Evolutionary conservation across 2,797 vertebrate genomes (phyloP), one percentile per base, ranked within the genome.

Genomic region (Peromyscus nudipes): DNA sequence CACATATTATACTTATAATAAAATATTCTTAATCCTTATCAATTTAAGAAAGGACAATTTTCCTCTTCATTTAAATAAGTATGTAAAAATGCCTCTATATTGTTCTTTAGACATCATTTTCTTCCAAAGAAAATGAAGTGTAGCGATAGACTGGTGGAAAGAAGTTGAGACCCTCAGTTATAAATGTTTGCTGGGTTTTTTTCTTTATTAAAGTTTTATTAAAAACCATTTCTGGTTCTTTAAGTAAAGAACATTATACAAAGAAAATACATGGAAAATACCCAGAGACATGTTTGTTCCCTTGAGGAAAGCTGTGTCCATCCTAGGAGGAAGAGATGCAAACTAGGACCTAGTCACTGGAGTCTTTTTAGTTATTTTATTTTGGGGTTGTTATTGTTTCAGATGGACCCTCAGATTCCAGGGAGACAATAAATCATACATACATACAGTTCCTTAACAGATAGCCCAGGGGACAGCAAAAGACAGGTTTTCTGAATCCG

Each of bases 191-290:
- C 95, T 86, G 96, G 95, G 97, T 96, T 96, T 97, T 98, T 95
- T 52, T 57, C 2, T 93, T 98, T 97, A 43, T 96, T 96, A 77
- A 89, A 88, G 55, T 99, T 99, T 98, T 98, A 98, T 99, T 99
- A 98, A 99, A 99, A 40, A n/a, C n/a, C n/a, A n/a, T n/a, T n/a
- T n/a, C n/a, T n/a, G n/a, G n/a, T n/a, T n/a, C n/a, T n/a, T n/a
- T n/a, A 98, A 98, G 98, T 98, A 99, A 99, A 99, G 99, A 99
- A 98, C 98, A 98, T 99, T 98, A 98, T 99, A 99, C 98, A 99
- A 99, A 99, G 98, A 99, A 99, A 99, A 99, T 98, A 99, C 98
- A 99, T 98, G 98, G 98, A 98, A 98, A 99, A 98, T 98, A 98
- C 98, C 98, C 98, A 98, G 98, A 98, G 98, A 98, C 98, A 92